Evolutionary conservation across 1,140 invertebrate species (phyloP), one percentile per base, ranked within the genome.

Genomic region (Yoshiicerus persimilis): DNA sequence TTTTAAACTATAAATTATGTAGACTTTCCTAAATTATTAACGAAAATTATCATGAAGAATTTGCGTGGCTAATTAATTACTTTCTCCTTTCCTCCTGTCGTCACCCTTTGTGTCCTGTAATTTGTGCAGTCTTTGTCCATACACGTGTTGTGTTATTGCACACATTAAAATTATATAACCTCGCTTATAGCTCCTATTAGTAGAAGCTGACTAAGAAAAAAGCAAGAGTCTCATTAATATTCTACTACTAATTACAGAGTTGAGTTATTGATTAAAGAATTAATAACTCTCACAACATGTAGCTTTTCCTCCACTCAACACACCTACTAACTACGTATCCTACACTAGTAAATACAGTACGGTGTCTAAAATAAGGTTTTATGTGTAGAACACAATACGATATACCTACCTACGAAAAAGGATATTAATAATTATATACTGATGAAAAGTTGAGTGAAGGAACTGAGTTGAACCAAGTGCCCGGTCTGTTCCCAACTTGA

Each of bases 191-290:
- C n/a, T n/a, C n/a, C n/a, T n/a, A n/a, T n/a, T n/a, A n/a, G n/a
- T n/a, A n/a, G n/a, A n/a, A n/a, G n/a, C n/a, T n/a, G n/a, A 11
- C 23, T 70, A 30, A 70, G 27, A 27, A 27, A 30, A 70, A 70
- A 70, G 32, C n/a, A n/a, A 66, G 20, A 13, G 62, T 2, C 75
- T 80, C 75, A 80, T 80, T 80, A 80, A 80, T 80, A 38, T n/a
- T 36, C 4, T 6, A 80, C 1, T 1, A 36, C 20, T 80, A 34
- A 34, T 80, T 80, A 80, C 20, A n/a, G 32, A 34, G 34, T n/a
- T 38, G 75, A 80, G 75, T 80, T 80, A 80, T 80, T 80, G 75
- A 80, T 80, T 80, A 34, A 34, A 23, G 34, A 38, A 80, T 80
- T 80, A 80, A 80, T 80, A 80, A 38, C 13, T 56, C 20, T 56